phyloP scores from a whole-genome alignment of 1,140 invertebrate genomes.

The Pantala flavescens region DNA sequence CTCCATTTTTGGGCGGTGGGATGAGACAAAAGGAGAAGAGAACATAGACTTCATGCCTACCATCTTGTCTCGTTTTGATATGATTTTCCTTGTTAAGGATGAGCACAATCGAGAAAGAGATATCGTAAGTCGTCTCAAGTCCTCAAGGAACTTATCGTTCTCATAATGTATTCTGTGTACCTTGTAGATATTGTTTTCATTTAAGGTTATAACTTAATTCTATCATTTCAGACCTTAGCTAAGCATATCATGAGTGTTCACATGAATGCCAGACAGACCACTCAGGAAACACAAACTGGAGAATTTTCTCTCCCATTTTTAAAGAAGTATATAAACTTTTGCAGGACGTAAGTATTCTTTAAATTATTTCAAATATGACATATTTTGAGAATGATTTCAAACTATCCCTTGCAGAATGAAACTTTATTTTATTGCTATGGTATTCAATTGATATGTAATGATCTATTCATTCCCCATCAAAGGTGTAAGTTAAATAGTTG shows the following conservation, averaged over 20 bases:
- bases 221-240: slow-evolving; percentile 60
- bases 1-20: slow-evolving; percentile 97
- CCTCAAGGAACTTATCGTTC: neutral
- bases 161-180: neutral
- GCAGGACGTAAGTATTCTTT: slow-evolving; percentile 53
- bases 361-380: neutral
- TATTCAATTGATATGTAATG: too few species aligned
- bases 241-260: slow-evolving; percentile 97
- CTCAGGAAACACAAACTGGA: slow-evolving; percentile 43
- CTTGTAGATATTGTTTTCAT: too few species aligned
- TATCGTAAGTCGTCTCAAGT: slow-evolving; percentile 46
- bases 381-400: too few species aligned
- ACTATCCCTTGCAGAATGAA: too few species aligned
- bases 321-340: slow-evolving; percentile 92
- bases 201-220: slow-evolving; percentile 1
- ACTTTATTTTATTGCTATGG: too few species aligned
- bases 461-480: too few species aligned
- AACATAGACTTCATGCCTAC: slow-evolving; percentile 99
- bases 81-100: slow-evolving; percentile 99
- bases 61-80: slow-evolving; percentile 98
- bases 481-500: too few species aligned
- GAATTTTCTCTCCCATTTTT: slow-evolving; percentile 80
- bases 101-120: slow-evolving; percentile 84
- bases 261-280: slow-evolving; percentile 68
- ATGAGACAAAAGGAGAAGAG: slow-evolving; percentile 94